Percentiles rank a stretch among this genome's conserved stretches.
Evolutionary conservation across 2,888 invertebrate species (phyloP).

Genomic region (Nysson spinosus): DNA sequence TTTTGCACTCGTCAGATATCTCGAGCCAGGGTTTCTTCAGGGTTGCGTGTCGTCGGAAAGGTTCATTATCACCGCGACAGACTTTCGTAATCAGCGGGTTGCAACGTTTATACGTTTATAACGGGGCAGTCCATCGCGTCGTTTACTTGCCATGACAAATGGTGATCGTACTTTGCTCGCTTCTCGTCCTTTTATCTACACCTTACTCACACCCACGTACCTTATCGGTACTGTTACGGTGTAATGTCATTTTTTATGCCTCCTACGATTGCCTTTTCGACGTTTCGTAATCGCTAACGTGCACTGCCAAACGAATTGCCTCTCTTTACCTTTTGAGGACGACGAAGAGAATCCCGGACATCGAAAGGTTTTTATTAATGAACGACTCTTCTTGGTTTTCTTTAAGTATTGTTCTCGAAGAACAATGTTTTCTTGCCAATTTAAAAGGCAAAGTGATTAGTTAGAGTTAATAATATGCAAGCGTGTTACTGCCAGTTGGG

Average conservation of each 20-base stretch:
- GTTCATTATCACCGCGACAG: slow-evolving; percentile 63
- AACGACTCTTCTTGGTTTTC: no score
- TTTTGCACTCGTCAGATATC: slow-evolving; percentile 8
- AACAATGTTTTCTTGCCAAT: no score
- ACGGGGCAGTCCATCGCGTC: slow-evolving; percentile 50
- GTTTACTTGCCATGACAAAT: slow-evolving; percentile 61
- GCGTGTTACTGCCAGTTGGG: no score
- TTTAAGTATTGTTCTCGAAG: no score
- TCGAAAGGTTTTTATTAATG: no score
- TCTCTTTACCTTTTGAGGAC: no score
- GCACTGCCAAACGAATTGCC: no score
- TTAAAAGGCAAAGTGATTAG: no score
- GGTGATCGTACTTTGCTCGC: slow-evolving; percentile 54
- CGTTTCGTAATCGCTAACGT: neutral
- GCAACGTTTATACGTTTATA: slow-evolving; percentile 55
- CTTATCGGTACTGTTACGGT: slow-evolving; percentile 51
- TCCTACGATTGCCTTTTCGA: slow-evolving; percentile 50
- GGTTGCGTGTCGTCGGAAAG: slow-evolving; percentile 56
- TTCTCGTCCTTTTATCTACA: slow-evolving; percentile 52
- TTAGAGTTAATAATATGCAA: no score
- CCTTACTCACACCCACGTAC: slow-evolving; percentile 25
- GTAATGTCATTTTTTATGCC: slow-evolving; percentile 54
- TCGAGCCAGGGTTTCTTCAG: slow-evolving; percentile 4
- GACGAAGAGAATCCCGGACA: no score
- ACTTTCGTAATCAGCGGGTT: slow-evolving; percentile 61